A percentile compares a stretch with the other conserved stretches of the same genome.
Evolutionary conservation across 53 echinoderm and acorn worm genomes (phyloP).

Genomic region (Astropecten irregularis): DNA sequence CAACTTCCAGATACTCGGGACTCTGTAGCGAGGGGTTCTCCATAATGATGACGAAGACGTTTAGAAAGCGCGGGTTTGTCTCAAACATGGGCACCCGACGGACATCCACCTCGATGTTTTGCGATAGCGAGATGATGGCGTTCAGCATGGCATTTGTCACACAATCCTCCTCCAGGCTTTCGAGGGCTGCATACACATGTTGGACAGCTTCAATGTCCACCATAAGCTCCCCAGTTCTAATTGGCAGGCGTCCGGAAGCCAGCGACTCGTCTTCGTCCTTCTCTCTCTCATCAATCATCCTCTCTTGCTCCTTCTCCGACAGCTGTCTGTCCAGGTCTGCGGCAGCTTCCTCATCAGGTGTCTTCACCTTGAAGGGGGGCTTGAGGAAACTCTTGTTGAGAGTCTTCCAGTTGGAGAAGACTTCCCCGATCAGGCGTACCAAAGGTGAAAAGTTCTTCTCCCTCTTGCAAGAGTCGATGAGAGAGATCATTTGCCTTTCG

Average conservation of each 20-base stretch:
- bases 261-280: constrained; percentile 71
- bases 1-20: constrained; percentile 84
- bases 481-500: constrained; percentile 67
- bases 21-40: constrained; percentile 90
- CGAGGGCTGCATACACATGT: constrained; percentile 74
- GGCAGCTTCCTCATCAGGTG: constrained; percentile 43
- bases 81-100: constrained; percentile 72
- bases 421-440: constrained; percentile 84
- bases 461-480: constrained; percentile 72
- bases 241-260: constrained; percentile 44
- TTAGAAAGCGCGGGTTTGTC: constrained; percentile 71
- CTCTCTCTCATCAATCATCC: constrained; percentile 64
- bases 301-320: constrained; percentile 64
- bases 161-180: constrained; percentile 61
- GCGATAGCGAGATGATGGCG: constrained; percentile 79
- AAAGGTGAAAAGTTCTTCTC: constrained; percentile 77
- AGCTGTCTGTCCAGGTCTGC: constrained; percentile 62
- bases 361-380: constrained; percentile 43
- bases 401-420: constrained; percentile 87
- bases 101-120: constrained; percentile 79
- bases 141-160: constrained; percentile 86
- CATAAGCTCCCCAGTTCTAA: constrained; percentile 39
- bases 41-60: constrained; percentile 89
- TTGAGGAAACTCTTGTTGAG: constrained; percentile 89
- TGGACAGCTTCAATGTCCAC: constrained; percentile 85